Percentiles rank a stretch among this genome's conserved stretches.
Evolutionary conservation across 2,797 vertebrate species (phyloP).

Genomic region (Erpetoichthys calabaricus): DNA sequence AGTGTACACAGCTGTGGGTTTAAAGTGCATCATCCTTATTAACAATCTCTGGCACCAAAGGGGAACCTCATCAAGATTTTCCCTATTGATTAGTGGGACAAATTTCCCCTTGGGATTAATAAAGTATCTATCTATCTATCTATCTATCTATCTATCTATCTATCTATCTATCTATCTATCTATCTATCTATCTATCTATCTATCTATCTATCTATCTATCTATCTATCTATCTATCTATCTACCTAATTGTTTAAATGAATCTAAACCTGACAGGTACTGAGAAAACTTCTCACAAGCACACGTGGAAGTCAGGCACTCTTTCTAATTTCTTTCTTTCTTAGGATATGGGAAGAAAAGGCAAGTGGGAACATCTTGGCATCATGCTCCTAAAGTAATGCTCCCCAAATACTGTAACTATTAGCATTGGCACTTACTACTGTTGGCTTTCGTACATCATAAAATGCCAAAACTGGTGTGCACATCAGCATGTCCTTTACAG

Average conservation of each 20-base stretch:
- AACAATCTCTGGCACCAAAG: conserved; percentile 24
- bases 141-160: too few relatives aligned
- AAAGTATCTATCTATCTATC: too few relatives aligned
- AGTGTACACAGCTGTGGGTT: conserved; percentile 15
- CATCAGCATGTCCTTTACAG: too few relatives aligned
- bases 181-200: too few relatives aligned
- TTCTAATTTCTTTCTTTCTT: conserved; percentile 16
- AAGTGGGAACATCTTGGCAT: not conserved
- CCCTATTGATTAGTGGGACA: too few relatives aligned
- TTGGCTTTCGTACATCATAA: not conserved
- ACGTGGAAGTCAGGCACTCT: conserved; percentile 5
- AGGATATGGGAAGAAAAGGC: not conserved
- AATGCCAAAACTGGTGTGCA: conserved; percentile 3
- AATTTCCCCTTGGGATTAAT: too few relatives aligned
- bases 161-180: too few relatives aligned
- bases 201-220: too few relatives aligned
- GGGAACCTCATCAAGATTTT: conserved; percentile 5
- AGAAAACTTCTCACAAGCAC: not conserved
- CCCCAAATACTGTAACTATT: not conserved
- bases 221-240: too few relatives aligned
- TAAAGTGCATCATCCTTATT: conserved; percentile 23
- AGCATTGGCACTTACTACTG: not conserved
- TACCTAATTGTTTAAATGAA: conserved; percentile 21
- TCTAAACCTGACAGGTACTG: conserved; percentile 21
- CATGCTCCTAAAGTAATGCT: rapidly evolving